These are phyloP conservation scores for Agapornis roseicollis DNA, from an alignment of 2,113 vertebrate species.

Conservation along the genomic window DNA sequence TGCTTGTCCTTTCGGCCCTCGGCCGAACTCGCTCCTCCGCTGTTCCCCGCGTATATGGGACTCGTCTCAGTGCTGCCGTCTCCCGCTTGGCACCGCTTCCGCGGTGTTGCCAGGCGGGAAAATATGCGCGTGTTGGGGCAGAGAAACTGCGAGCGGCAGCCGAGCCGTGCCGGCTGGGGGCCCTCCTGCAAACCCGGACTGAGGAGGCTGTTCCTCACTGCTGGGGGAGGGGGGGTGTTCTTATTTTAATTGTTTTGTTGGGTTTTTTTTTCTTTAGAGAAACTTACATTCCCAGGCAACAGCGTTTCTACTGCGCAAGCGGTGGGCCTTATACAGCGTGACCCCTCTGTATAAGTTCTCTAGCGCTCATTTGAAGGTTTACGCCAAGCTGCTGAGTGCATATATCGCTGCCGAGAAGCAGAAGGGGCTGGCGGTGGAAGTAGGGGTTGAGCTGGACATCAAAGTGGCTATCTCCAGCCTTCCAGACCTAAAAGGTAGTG, in stretches of 20 bases:
- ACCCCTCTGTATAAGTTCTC: slow-evolving; percentile 87
- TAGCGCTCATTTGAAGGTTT: slow-evolving; percentile 74
- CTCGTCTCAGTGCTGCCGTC: too few species aligned
- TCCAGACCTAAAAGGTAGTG: slow-evolving; percentile 73
- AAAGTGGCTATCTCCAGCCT: slow-evolving; percentile 79
- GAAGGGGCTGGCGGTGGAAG: slow-evolving; percentile 81
- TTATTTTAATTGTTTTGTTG: background rate
- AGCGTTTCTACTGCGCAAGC: slow-evolving; percentile 77
- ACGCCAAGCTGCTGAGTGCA: slow-evolving; percentile 80
- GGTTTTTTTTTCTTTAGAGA: background rate
- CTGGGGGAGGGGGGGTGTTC: background rate
- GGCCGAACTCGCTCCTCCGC: background rate
- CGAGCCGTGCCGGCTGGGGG: rapidly evolving
- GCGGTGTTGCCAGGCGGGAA: background rate
- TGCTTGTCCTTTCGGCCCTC: too few species aligned
- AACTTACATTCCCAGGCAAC: slow-evolving; percentile 9
- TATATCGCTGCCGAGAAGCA: slow-evolving; percentile 86
- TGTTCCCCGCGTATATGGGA: background rate
- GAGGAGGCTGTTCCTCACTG: rapidly evolving
- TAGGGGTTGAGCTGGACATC: slow-evolving; percentile 73
- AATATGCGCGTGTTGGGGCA: background rate
- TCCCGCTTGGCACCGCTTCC: background rate
- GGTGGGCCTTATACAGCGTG: slow-evolving; percentile 89
- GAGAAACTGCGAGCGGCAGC: background rate
- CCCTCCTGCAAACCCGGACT: background rate